These are phyloP conservation scores for Misgurnus mizolepis DNA, from an alignment of 2,113 vertebrate species.

Conservation along the genomic window DNA sequence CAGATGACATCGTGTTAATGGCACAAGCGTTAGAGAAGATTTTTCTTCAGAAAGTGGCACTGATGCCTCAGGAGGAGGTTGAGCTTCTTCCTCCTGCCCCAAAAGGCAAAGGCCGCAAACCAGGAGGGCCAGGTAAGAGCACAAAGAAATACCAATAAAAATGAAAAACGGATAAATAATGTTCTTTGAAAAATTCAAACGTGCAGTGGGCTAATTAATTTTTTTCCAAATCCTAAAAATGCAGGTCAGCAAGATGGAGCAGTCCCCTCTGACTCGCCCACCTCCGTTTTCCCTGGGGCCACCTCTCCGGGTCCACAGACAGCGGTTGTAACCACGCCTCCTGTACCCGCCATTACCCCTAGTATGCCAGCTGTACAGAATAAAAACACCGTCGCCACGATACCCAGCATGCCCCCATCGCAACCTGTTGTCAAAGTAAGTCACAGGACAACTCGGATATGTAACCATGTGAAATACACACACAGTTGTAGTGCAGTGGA, in stretches of 20 bases:
- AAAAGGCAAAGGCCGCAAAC: conserved; percentile 86
- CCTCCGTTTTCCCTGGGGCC: conserved; percentile 74
- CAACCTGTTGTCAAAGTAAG: conserved; percentile 84
- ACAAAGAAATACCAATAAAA: neutral
- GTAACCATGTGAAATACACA: too few relatives aligned
- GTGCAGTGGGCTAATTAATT: neutral
- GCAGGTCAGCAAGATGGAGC: conserved; percentile 73
- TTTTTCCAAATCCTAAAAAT: neutral
- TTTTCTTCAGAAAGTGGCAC: conserved; percentile 91
- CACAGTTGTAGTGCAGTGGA: neutral
- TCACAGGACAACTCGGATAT: neutral
- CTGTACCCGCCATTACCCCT: conserved; percentile 77
- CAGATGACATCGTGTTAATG: conserved; percentile 98
- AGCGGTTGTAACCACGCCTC: conserved; percentile 77
- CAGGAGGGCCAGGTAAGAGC: conserved; percentile 72
- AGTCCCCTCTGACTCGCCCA: conserved; percentile 77
- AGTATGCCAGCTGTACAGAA: conserved; percentile 70
- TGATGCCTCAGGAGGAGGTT: conserved; percentile 90
- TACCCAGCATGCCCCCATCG: conserved; percentile 79
- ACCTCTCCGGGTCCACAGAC: conserved; percentile 76
- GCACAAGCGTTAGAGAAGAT: conserved; percentile 96
- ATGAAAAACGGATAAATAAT: too few relatives aligned
- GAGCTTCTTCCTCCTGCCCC: conserved; percentile 82
- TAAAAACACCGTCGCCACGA: conserved; percentile 58
- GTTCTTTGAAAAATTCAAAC: too few relatives aligned